Conservation (phyloP, 2,888 invertebrate species). For the Deilephila porcellus region DNA sequence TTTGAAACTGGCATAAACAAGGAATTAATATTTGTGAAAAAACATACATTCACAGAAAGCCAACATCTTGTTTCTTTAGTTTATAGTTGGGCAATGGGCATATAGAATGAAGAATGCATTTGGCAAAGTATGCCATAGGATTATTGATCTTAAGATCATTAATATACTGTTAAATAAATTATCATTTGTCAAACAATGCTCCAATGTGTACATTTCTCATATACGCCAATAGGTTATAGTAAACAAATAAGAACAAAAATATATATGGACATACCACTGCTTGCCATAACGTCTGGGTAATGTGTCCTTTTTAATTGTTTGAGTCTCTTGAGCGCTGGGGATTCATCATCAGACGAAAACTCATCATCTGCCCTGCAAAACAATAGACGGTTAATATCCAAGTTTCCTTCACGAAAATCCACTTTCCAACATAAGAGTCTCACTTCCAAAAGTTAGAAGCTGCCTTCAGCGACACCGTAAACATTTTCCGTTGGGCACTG, state of each 20-base stretch:
- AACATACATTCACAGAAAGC: no score
- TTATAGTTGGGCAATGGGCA: no score
- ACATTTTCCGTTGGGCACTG: slow-evolving; percentile 55
- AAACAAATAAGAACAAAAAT: slow-evolving; percentile 20
- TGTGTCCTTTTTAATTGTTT: slow-evolving; percentile 66
- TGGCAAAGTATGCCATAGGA: no score
- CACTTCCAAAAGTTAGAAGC: slow-evolving; percentile 78
- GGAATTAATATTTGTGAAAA: no score
- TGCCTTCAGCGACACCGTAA: slow-evolving; percentile 66
- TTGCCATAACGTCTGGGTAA: slow-evolving; percentile 68
- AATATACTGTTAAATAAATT: no score
- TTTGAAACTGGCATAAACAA: no score
- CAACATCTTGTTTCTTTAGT: no score
- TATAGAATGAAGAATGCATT: no score
- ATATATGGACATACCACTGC: slow-evolving; percentile 58
- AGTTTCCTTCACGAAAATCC: not conserved
- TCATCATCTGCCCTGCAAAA: slow-evolving; percentile 74
- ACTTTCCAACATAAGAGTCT: slow-evolving; percentile 40
- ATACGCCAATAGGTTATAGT: slow-evolving; percentile 28
- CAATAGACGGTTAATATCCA: slow-evolving; percentile 38
- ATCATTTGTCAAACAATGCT: not conserved
- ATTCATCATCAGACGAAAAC: slow-evolving; percentile 70
- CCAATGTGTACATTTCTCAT: not conserved
- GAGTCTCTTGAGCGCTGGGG: slow-evolving; percentile 70
- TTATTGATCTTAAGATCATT: no score